Conservation (phyloP, 2,888 invertebrate genomes). For the Heliconius ethilla region DNA sequence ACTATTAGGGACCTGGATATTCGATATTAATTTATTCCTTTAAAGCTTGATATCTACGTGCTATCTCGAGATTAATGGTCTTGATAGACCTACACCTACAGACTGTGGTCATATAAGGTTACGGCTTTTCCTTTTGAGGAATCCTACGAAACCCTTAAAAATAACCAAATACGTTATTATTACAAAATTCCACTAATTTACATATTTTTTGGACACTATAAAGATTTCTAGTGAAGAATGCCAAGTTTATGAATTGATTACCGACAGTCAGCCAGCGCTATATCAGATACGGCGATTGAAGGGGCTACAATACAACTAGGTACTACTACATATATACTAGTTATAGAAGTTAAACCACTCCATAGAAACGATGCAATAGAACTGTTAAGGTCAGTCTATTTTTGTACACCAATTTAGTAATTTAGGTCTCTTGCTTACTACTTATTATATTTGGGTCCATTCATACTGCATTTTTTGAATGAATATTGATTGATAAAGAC, state of each 20-base stretch:
- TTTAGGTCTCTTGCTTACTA: not conserved
- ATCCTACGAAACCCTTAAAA: too few species aligned
- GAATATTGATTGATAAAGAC: too few species aligned
- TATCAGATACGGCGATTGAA: constrained; percentile 29
- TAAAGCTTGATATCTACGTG: too few species aligned
- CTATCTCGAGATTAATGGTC: too few species aligned
- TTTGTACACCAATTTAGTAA: constrained; percentile 15
- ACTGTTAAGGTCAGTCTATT: constrained; percentile 15
- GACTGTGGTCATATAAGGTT: too few species aligned
- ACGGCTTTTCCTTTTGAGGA: too few species aligned
- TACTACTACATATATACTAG: not conserved
- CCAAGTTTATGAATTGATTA: constrained; percentile 31
- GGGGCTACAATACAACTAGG: constrained; percentile 13
- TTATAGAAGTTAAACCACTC: not conserved
- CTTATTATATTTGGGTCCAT: not conserved
- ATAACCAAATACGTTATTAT: too few species aligned
- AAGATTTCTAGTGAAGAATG: not conserved
- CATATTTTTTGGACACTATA: not conserved
- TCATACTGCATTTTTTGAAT: too few species aligned
- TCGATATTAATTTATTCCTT: too few species aligned
- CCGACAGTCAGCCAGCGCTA: constrained; percentile 17
- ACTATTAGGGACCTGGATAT: too few species aligned
- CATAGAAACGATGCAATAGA: constrained; percentile 21
- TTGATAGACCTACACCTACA: too few species aligned
- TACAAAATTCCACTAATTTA: not conserved